Percentiles rank a stretch among this genome's conserved stretches.
These are phyloP conservation scores for Tragelaphus eurycerus DNA, from an alignment of 2,797 vertebrate genomes.

Conservation along the genomic window DNA sequence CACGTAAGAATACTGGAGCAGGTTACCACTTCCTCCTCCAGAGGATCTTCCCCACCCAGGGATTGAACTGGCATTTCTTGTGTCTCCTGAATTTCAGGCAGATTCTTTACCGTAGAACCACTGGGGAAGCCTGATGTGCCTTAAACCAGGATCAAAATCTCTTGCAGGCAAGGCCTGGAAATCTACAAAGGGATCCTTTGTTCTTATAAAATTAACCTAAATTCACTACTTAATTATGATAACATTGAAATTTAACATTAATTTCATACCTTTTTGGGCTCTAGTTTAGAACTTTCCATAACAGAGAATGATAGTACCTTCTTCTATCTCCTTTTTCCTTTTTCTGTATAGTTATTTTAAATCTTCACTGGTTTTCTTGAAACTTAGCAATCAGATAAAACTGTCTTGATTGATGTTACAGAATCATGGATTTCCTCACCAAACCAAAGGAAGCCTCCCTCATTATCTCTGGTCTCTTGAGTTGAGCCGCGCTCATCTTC, in stretches of 20 bases:
- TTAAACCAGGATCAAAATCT: not conserved
- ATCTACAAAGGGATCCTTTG: slow-evolving; percentile 14
- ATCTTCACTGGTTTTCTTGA: slow-evolving; percentile 69
- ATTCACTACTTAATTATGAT: not conserved
- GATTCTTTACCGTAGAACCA: not conserved
- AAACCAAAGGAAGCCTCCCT: slow-evolving; percentile 71
- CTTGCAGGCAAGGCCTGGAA: not conserved
- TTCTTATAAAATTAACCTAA: slow-evolving; percentile 60
- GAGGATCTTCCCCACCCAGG: not conserved
- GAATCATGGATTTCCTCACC: slow-evolving; percentile 69
- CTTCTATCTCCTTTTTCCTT: slow-evolving; percentile 33
- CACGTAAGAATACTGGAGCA: not conserved
- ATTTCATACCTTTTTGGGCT: slow-evolving; percentile 4
- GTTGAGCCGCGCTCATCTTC: slow-evolving; percentile 66
- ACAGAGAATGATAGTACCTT: slow-evolving; percentile 32
- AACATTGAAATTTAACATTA: slow-evolving; percentile 49
- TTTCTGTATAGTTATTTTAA: slow-evolving; percentile 65
- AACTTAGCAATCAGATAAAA: slow-evolving; percentile 79
- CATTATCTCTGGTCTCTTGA: slow-evolving; percentile 72
- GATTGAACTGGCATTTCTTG: not conserved
- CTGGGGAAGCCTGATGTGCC: not conserved
- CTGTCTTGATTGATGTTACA: slow-evolving; percentile 77
- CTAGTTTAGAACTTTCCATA: slow-evolving; percentile 56
- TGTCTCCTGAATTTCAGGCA: not conserved
- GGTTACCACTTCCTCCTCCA: not conserved